phyloP scores from a whole-genome alignment of 2,797 vertebrate genomes.

The Protonibea diacanthus region DNA sequence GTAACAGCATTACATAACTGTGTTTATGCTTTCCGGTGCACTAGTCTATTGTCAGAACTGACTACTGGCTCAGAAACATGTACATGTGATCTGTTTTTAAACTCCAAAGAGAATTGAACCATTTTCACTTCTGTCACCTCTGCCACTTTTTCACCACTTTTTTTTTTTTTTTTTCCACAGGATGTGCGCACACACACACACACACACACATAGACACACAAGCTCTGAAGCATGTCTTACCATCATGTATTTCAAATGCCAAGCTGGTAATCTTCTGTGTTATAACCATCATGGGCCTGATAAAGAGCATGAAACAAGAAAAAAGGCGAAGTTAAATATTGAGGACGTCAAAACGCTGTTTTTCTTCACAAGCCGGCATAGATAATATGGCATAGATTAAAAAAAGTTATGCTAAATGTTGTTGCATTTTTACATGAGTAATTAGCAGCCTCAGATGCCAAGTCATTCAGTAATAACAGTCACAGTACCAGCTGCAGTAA shows the following conservation, averaged over 20 bases:
- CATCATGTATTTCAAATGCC: conserved; percentile 96
- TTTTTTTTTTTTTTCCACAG: not conserved
- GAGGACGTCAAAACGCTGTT: not conserved
- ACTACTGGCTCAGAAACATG: conserved; percentile 46
- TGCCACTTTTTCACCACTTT: not conserved
- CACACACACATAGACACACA: too few species aligned
- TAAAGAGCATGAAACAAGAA: conserved; percentile 19
- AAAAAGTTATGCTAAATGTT: not conserved
- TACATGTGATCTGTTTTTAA: conserved; percentile 49
- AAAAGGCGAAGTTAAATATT: conserved; percentile 10
- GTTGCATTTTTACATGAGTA: not conserved
- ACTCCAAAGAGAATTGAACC: conserved; percentile 49
- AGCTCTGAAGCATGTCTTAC: conserved; percentile 83
- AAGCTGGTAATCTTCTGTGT: conserved; percentile 99
- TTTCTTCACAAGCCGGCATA: not conserved
- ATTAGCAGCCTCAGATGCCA: conserved; percentile 6
- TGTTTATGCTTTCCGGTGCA: conserved; percentile 64
- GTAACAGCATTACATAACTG: conserved; percentile 62
- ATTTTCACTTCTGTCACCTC: conserved; percentile 53
- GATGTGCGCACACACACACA: too few species aligned
- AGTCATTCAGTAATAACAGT: conserved; percentile 6
- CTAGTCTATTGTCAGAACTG: conserved; percentile 47
- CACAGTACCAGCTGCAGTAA: conserved; percentile 9
- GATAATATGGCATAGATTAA: too few species aligned
- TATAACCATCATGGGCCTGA: conserved; percentile 98